Evolutionary conservation across 2,113 vertebrate species (phyloP).

Genomic region (Nothobranchius kuhntae): DNA sequence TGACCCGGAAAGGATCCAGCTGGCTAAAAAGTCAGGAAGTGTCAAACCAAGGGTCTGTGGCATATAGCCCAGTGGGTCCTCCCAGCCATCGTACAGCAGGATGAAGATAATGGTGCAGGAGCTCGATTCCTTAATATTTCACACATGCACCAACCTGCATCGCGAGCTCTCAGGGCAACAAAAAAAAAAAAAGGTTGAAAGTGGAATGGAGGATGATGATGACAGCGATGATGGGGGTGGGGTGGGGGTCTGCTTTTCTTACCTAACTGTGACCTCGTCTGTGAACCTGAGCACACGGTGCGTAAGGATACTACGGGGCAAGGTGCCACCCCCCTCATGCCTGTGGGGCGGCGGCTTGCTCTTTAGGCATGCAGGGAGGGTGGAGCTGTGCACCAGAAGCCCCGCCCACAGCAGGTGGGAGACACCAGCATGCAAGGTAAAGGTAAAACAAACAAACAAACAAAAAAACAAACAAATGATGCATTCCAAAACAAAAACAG

Average conservation of each 20-base stretch:
- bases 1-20: too few relatives aligned
- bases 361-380: conserved; percentile 90
- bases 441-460: conserved; percentile 21
- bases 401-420: conserved; percentile 34
- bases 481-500: conserved; percentile 35
- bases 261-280: conserved; percentile 85
- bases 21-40: too few relatives aligned
- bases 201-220: background rate
- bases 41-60: too few relatives aligned
- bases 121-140: conserved; percentile 2
- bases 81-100: background rate
- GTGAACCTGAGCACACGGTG: conserved; percentile 83
- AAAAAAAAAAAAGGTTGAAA: background rate
- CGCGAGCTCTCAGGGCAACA: background rate
- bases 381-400: conserved; percentile 79
- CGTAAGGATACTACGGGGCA: conserved; percentile 79
- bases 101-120: conserved; percentile 5
- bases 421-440: conserved; percentile 49
- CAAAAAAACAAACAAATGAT: conserved; percentile 55
- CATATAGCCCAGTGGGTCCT: too few relatives aligned
- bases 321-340: conserved; percentile 82
- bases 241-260: conserved; percentile 64
- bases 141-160: too few relatives aligned
- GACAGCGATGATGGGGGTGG: background rate
- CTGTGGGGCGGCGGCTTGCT: conserved; percentile 79